Percentiles rank a stretch among this genome's conserved stretches.
Evolutionary conservation across 1,140 invertebrate genomes (phyloP).

Genomic region (Holotrichia oblita): DNA sequence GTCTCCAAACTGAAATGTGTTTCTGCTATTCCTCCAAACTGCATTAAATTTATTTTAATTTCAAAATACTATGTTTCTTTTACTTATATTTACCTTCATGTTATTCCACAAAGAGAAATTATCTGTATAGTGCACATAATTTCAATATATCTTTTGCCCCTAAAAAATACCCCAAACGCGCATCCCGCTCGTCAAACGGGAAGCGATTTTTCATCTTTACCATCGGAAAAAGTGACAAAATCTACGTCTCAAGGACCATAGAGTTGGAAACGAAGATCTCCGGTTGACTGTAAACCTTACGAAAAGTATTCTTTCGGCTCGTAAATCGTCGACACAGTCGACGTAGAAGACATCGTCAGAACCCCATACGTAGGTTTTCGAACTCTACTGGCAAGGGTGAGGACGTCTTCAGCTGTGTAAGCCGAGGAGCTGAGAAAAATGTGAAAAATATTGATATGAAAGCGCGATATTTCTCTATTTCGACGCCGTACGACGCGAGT

Average conservation of each 20-base stretch:
- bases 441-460: constrained; percentile 39
- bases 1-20: too few relatives aligned
- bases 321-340: constrained; percentile 5
- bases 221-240: constrained; percentile 7
- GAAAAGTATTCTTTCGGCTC: constrained; percentile 1
- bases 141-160: background rate
- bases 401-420: background rate
- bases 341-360: background rate
- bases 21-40: too few relatives aligned
- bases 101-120: background rate
- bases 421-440: constrained; percentile 11
- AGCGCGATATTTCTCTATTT: constrained; percentile 34
- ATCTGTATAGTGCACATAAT: background rate
- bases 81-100: too few relatives aligned
- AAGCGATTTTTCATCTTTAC: constrained; percentile 13
- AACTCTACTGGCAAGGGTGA: background rate
- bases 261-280: background rate
- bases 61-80: too few relatives aligned
- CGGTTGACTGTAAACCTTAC: background rate
- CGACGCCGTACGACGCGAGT: background rate
- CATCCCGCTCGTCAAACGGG: background rate
- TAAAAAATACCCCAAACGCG: background rate
- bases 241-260: constrained; percentile 11
- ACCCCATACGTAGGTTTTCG: background rate
- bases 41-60: too few relatives aligned